A percentile compares a stretch with the other conserved stretches of the same genome.
Evolutionary conservation across 2,113 vertebrate species (phyloP).

Genomic region (Lagenorhynchus albirostris): DNA sequence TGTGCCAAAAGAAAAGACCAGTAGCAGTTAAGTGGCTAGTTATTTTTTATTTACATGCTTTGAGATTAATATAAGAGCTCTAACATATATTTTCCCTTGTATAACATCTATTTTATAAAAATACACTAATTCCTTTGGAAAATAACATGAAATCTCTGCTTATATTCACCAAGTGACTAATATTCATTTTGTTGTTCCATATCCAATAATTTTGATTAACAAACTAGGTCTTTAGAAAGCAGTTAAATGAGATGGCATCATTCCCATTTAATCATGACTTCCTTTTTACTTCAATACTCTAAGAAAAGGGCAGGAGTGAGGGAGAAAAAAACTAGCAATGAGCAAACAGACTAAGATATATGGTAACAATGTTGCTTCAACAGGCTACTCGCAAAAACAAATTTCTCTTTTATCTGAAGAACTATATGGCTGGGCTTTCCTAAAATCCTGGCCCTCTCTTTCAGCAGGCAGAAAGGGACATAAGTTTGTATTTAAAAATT

Average conservation of each 20-base stretch:
- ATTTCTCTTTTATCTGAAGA: not conserved
- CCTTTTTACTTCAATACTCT: not conserved
- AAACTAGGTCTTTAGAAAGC: not conserved
- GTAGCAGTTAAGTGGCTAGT: not conserved
- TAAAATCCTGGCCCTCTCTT: not conserved
- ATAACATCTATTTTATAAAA: not conserved
- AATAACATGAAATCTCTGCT: not conserved
- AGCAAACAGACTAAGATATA: not conserved
- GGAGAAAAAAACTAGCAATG: not conserved
- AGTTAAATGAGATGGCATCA: not conserved
- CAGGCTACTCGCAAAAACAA: not conserved
- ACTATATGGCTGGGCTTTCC: not conserved
- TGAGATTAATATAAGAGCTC: not conserved
- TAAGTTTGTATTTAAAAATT: not conserved
- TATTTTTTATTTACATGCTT: constrained; percentile 44
- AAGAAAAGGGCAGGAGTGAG: not conserved
- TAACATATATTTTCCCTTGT: not conserved
- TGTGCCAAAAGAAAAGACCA: constrained; percentile 30
- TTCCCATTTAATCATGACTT: not conserved
- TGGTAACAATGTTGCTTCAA: not conserved
- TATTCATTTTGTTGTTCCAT: not conserved
- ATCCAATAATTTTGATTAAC: not conserved
- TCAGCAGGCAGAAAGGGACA: not conserved
- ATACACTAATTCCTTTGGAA: not conserved
- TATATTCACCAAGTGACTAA: not conserved